Evolutionary conservation across 2,113 vertebrate genomes (phyloP), one percentile per base, ranked within the genome.

Genomic region (Pholis gunnellus): DNA sequence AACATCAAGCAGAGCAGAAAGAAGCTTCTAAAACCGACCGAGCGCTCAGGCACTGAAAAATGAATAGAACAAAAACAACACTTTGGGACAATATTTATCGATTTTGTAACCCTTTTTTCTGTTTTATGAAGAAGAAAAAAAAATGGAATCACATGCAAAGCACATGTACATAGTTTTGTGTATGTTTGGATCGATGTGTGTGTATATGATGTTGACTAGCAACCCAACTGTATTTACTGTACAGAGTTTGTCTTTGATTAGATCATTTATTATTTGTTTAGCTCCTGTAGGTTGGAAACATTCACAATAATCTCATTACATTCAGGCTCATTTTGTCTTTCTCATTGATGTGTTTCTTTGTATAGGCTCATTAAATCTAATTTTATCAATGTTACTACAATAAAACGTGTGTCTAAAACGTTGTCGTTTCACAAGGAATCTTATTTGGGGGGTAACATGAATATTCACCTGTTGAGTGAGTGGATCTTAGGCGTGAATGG

Each of bases 101-200:
- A 66, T 91, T 92, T 57, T 81, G 29, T 88, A 91, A 79, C 18
- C 63, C 11, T 79, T 87, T 79, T 91, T 76, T 89, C 63, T 81
- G 87, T 83, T 91, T 88, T 86, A 78, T 80, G 77, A 73, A 70
- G 40, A 6, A n/a, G n/a, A 36, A 77, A 78, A 78, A 87, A 42
- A 22, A 64, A 48, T 71, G 68, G 48, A 79, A 87, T 80, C 68
- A 67, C 76, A 80, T 81, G 79, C 72, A 81, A 88, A 92, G 91
- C 94, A 94, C 93, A 92, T 93, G 93, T 94, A 93, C 72, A 94
- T 92, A 93, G 61, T 72, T 89, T 75, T 91, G 88, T 90, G 85
- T 93, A 73, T 89, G 91, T 93, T 89, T 87, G 87, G 65, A 87
- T 84, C 78, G 79, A 38, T 86, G 82, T 90, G 82, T 89, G 79